Evolutionary conservation across 2,797 vertebrate genomes (phyloP), one percentile per base, ranked within the genome.

Genomic region (Muraenolepis orangiensis): DNA sequence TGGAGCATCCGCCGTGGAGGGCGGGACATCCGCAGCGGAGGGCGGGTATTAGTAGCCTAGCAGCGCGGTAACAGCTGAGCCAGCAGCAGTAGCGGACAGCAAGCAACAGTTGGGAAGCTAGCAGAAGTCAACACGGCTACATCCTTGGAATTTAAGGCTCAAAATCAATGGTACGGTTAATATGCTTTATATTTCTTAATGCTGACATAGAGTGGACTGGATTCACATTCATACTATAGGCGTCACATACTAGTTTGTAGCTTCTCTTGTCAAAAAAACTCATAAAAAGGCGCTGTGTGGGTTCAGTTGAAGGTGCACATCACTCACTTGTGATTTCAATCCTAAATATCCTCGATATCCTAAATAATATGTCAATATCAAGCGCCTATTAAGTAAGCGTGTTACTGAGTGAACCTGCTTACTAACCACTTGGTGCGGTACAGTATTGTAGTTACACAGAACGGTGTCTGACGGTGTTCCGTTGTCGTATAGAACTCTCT

Each of bases 381-480:
- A 26, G 14, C 23, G 36, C 42, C 4, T 40, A 14, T n/a, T n/a
- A 28, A 23, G 8, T 13, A 36, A 18, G 34, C n/a, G 14, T 4
- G 5, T 18, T 70, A 69, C 38, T 28, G 30, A 73, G 70, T 38
- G 64, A 71, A 74, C 34, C 74, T 5, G 57, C 57, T 64, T 26
- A 64, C 64, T 40, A 71, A n/a, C n/a, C n/a, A n/a, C n/a, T n/a
- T n/a, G n/a, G n/a, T n/a, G n/a, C n/a, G n/a, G n/a, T n/a, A n/a
- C n/a, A n/a, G n/a, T n/a, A n/a, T n/a, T n/a, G n/a, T n/a, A n/a
- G n/a, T n/a, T n/a, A n/a, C n/a, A n/a, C n/a, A n/a, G n/a, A n/a
- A n/a, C n/a, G n/a, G n/a, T n/a, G n/a, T n/a, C n/a, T n/a, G n/a
- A n/a, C n/a, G n/a, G n/a, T n/a, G n/a, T n/a, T n/a, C n/a, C n/a